Conservation (phyloP, 2,888 invertebrate species). For the Germaria angustata region DNA sequence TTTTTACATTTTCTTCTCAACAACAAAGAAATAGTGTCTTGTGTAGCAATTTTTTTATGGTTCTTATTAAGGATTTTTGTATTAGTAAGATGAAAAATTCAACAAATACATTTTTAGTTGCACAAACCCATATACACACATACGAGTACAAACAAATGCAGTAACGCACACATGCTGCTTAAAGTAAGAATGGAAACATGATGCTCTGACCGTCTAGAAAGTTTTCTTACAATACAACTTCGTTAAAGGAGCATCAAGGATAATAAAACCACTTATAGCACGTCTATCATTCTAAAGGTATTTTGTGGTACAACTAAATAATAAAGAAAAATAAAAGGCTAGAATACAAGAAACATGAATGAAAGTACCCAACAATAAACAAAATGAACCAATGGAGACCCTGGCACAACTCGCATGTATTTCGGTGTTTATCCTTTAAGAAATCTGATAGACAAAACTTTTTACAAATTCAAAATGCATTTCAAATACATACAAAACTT, state of each 20-base stretch:
- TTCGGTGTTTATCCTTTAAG: conserved; percentile 31
- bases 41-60: conserved; percentile 40
- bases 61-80: conserved; percentile 40
- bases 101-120: conserved; percentile 26
- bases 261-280: conserved; percentile 65
- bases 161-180: neutral
- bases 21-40: conserved; percentile 39
- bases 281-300: conserved; percentile 66
- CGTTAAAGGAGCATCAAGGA: conserved; percentile 65
- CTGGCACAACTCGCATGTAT: conserved; percentile 8
- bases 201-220: conserved; percentile 62
- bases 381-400: conserved; percentile 22
- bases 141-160: neutral
- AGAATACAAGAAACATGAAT: conserved; percentile 15
- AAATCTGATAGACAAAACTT: conserved; percentile 46
- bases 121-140: conserved; percentile 30
- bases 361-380: conserved; percentile 29
- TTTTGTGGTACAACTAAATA: conserved; percentile 46
- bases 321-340: neutral
- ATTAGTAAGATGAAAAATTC: conserved; percentile 35
- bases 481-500: conserved; percentile 46
- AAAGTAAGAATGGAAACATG: conserved; percentile 18
- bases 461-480: conserved; percentile 63
- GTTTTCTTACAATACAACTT: conserved; percentile 66
- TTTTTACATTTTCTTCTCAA: conserved; percentile 32